Base-by-base conservation (phyloP, 2,888 invertebrate species). In the Dynastes tityus region DNA sequence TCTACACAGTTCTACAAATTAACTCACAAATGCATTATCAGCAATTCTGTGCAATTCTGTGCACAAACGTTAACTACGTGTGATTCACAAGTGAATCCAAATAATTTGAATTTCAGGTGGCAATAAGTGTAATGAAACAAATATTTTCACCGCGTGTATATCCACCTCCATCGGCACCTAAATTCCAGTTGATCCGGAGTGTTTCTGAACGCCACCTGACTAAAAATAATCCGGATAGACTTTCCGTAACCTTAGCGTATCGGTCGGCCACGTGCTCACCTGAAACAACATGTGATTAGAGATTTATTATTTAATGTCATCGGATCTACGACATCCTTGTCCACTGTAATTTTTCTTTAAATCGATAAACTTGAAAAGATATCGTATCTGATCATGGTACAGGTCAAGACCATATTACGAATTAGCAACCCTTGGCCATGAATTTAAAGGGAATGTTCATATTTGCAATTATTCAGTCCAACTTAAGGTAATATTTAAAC, bases 201-300 rank as follows among this genome's bases (percentile, higher is more conserved):
- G n/a, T 1, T 32, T 6, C 27, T 64, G n/a, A 29, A 58, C 29
- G 63, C 29, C 32, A 64, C 29, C 27, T 29, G n/a, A 32, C 63
- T 64, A 64, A 64, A 64, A 64, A 64, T 64, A 64, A 64, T 32
- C 37, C 32, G 11, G 37, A 64, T 64, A 64, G n/a, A 27, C 37
- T 32, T 64, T 64, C 37, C 32, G 2, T 64, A 64, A 32, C 63
- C 63, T 22, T 64, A 64, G 2, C 29, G 11, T 37, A 29, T 11
- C 2, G 32, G 32, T 29, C 29, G 11, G 63, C 29, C 77, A 70
- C 77, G 77, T 77, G 77, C 22, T 64, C 71, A 77, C 71, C 61
- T 77, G 77, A 77, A 71, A 51, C 13, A 13, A 27, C 71, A 71
- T 77, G 77, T 77, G 77, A 64, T 64, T 58, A 58, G 22, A 22